Evolutionary conservation across 2,797 vertebrate species (phyloP).

Genomic region (Gila robusta): DNA sequence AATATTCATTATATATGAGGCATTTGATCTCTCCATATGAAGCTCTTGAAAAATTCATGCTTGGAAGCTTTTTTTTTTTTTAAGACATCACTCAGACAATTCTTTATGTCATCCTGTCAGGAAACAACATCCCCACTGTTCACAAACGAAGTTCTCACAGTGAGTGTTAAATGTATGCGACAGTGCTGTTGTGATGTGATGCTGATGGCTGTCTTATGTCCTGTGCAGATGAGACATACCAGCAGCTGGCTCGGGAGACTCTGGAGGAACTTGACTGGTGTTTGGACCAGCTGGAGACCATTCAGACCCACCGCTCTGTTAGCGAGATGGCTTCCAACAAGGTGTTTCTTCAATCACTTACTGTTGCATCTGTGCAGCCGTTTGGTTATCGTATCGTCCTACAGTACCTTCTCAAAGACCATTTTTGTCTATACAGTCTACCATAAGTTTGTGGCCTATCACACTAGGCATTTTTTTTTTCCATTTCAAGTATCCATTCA

Average conservation of each 20-base stretch:
- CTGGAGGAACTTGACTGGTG: conserved; percentile 90
- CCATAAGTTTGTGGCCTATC: neutral
- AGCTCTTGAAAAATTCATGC: conserved; percentile 46
- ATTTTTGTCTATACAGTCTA: neutral
- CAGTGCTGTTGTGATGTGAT: conserved; percentile 11
- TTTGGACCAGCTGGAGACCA: conserved; percentile 87
- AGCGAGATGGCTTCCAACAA: conserved; percentile 88
- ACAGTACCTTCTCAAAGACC: neutral
- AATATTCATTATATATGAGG: conserved; percentile 32
- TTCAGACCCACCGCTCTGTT: conserved; percentile 87
- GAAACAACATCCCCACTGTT: conserved; percentile 16
- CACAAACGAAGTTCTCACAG: conserved; percentile 31
- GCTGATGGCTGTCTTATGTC: conserved; percentile 39
- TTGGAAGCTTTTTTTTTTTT: conserved; percentile 5
- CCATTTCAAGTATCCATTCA: neutral
- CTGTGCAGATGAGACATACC: conserved; percentile 85
- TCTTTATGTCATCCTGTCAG: conserved; percentile 25
- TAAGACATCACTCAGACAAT: conserved; percentile 39
- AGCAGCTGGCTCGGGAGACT: conserved; percentile 88
- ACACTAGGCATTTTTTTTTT: neutral
- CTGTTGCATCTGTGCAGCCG: conserved; percentile 3
- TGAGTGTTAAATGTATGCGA: conserved; percentile 31
- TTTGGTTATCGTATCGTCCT: neutral
- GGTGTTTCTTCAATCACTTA: conserved; percentile 65
- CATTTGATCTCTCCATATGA: conserved; percentile 47